Conservation (phyloP, 92 coral and sea anemone species). For the Meandrina meandrites region DNA sequence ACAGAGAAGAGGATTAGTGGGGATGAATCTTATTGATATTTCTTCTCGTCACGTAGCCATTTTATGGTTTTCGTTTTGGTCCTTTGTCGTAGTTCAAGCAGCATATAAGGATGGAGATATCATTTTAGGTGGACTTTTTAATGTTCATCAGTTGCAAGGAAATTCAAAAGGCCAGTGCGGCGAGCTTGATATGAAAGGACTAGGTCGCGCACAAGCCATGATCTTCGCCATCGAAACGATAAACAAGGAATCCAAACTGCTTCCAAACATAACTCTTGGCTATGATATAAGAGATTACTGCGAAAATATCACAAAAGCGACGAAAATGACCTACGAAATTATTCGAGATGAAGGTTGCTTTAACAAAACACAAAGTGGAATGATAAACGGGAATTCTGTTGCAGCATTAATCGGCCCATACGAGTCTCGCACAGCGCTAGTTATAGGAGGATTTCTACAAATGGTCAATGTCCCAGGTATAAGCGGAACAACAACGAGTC, state of each 20-base stretch:
- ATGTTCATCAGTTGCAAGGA: slow-evolving; percentile 45
- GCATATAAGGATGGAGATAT: slow-evolving; percentile 41
- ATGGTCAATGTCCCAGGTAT: not conserved
- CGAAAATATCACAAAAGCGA: not conserved
- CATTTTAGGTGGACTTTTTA: slow-evolving; percentile 79
- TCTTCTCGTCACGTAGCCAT: too few species aligned
- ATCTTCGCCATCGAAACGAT: slow-evolving; percentile 67
- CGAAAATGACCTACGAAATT: not conserved
- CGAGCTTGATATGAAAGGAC: slow-evolving; percentile 62
- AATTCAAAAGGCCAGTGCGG: slow-evolving; percentile 57
- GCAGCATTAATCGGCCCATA: not conserved
- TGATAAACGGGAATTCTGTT: not conserved
- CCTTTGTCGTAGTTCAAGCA: not conserved
- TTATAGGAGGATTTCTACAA: not conserved
- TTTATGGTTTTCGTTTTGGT: not conserved
- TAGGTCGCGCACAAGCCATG: slow-evolving; percentile 88
- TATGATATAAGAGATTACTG: not conserved
- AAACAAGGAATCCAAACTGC: slow-evolving; percentile 54
- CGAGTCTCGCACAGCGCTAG: slow-evolving; percentile 5
- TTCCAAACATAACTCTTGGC: slow-evolving; percentile 77
- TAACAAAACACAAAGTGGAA: not conserved
- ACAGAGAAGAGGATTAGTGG: too few species aligned
- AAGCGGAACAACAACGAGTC: slow-evolving; percentile 13
- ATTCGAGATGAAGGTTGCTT: not conserved
- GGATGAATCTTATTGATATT: too few species aligned